These are phyloP conservation scores for Gadopsis bispinosus DNA, from an alignment of 2,797 vertebrate genomes.

Conservation along the genomic window DNA sequence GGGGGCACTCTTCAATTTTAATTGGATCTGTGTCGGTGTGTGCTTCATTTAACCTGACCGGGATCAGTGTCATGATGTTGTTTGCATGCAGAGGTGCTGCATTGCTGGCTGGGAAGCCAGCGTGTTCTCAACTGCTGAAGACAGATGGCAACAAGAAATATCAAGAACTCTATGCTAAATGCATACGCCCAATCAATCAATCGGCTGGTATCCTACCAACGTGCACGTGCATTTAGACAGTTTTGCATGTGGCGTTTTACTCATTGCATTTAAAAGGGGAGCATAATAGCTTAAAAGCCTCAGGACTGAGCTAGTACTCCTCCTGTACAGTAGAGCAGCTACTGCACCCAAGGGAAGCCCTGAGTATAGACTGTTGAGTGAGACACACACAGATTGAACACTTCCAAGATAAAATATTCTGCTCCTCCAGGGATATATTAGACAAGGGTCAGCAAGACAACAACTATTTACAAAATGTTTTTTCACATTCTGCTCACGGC, in stretches of 20 bases:
- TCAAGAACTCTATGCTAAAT: conserved; percentile 15
- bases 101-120: background rate
- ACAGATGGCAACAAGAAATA: conserved; percentile 17
- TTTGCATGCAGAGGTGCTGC: conserved; percentile 48
- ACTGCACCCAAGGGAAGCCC: conserved; percentile 48
- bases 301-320: conserved; percentile 8
- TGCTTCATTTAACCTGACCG: conserved; percentile 56
- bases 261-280: background rate
- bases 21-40: conserved; percentile 54
- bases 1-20: conserved; percentile 50
- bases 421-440: conserved; percentile 51
- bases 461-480: conserved; percentile 51
- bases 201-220: conserved; percentile 53
- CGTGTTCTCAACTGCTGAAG: background rate
- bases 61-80: conserved; percentile 50
- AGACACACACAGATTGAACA: conserved; percentile 52
- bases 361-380: conserved; percentile 34
- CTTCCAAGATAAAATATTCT: conserved; percentile 50
- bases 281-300: conserved; percentile 29
- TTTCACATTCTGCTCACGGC: conserved; percentile 33
- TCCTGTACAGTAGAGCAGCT: conserved; percentile 21
- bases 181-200: conserved; percentile 37
- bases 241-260: conserved; percentile 14
- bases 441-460: conserved; percentile 54
- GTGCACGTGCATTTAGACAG: background rate